A percentile compares a stretch with the other conserved stretches of the same genome.
phyloP scores from a whole-genome alignment of 2,888 invertebrate genomes.

The Pyrocoelia pectoralis region DNA sequence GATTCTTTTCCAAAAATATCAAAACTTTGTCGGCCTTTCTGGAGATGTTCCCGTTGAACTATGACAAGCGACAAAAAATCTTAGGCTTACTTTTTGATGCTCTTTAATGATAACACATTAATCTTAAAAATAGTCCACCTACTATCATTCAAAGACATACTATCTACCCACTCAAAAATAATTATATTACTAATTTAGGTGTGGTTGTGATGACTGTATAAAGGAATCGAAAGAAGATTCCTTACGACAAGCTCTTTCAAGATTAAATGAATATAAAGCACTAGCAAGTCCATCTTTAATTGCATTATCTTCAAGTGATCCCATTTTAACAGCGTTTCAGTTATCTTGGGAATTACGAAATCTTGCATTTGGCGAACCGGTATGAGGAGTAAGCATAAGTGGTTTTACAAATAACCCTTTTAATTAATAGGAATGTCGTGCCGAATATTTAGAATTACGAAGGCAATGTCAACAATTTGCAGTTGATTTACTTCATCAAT shows the following conservation, averaged over 20 bases:
- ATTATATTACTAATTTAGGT: too few relatives aligned
- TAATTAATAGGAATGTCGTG: conserved; percentile 78
- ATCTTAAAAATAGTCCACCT: too few relatives aligned
- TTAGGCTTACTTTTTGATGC: too few relatives aligned
- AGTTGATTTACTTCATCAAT: conserved; percentile 89
- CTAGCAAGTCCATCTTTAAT: conserved; percentile 93
- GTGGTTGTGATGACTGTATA: conserved; percentile 91
- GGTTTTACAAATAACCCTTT: background rate
- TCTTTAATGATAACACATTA: too few relatives aligned
- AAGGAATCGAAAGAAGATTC: conserved; percentile 77
- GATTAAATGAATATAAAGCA: conserved; percentile 93
- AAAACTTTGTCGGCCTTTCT: too few relatives aligned
- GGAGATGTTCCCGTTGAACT: too few relatives aligned
- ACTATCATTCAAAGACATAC: too few relatives aligned
- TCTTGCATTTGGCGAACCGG: conserved; percentile 88
- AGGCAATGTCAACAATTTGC: conserved; percentile 90
- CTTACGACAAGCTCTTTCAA: conserved; percentile 82
- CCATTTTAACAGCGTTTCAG: conserved; percentile 92
- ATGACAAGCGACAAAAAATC: too few relatives aligned
- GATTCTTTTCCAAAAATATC: too few relatives aligned
- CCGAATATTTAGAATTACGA: conserved; percentile 88
- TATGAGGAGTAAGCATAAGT: conserved; percentile 37
- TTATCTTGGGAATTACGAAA: conserved; percentile 93
- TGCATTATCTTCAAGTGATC: conserved; percentile 90
- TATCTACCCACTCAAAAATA: too few relatives aligned